These are phyloP conservation scores for Nannoperca australis DNA, from an alignment of 2,797 vertebrate species.

Conservation along the genomic window DNA sequence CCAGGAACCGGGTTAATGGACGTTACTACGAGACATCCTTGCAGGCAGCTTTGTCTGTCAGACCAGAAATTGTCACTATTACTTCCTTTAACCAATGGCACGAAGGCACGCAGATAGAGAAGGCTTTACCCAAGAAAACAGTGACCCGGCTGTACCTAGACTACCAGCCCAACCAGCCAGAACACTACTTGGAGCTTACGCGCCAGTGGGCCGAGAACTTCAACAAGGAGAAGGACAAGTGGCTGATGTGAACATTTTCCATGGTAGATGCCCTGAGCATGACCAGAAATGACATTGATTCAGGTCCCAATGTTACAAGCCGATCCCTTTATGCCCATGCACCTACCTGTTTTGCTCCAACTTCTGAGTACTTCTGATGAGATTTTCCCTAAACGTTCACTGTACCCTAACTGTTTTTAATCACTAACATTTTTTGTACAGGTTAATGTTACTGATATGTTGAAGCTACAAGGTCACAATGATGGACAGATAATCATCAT, in stretches of 20 bases:
- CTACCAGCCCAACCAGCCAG: slow-evolving; percentile 87
- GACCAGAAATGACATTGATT: neutral
- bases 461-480: slow-evolving; percentile 15
- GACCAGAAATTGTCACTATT: slow-evolving; percentile 89
- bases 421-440: slow-evolving; percentile 60
- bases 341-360: slow-evolving; percentile 7
- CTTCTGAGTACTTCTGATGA: slow-evolving; percentile 19
- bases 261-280: neutral
- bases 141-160: slow-evolving; percentile 88
- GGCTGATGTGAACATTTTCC: slow-evolving; percentile 84
- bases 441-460: slow-evolving; percentile 22
- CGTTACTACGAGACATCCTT: slow-evolving; percentile 92
- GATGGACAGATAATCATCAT: slow-evolving; percentile 8
- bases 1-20: slow-evolving; percentile 92
- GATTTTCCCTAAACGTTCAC: slow-evolving; percentile 14
- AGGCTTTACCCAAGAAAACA: slow-evolving; percentile 89
- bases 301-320: slow-evolving; percentile 2
- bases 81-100: slow-evolving; percentile 95
- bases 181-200: slow-evolving; percentile 89
- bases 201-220: slow-evolving; percentile 91
- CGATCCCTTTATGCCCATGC: neutral
- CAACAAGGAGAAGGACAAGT: slow-evolving; percentile 91
- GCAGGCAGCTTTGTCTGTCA: slow-evolving; percentile 88
- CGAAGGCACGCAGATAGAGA: slow-evolving; percentile 92
- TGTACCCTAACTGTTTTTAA: slow-evolving; percentile 33